phyloP scores from a whole-genome alignment of 2,113 vertebrate species.

The Pongo abelii region DNA sequence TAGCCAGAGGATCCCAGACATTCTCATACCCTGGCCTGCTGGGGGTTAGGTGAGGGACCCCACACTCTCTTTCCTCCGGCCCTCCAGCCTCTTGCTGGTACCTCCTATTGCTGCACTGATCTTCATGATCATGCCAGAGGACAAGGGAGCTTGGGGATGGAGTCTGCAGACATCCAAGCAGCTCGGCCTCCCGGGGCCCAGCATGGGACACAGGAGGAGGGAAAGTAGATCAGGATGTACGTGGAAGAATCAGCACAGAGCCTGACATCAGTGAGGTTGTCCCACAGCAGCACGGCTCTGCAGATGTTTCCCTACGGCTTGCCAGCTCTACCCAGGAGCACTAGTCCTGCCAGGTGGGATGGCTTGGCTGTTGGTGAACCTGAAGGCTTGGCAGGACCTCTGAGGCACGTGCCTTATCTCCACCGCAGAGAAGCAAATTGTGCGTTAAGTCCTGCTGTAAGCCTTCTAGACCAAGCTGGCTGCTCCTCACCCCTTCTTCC shows the following conservation, averaged over 20 bases:
- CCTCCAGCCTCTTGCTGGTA: background rate
- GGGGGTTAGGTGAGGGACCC: no score
- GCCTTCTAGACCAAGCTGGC: background rate
- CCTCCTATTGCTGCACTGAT: background rate
- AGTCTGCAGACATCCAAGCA: background rate
- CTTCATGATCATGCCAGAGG: background rate
- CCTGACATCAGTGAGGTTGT: background rate
- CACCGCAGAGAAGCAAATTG: background rate
- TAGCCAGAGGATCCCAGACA: no score
- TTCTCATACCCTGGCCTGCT: background rate
- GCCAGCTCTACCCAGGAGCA: fast-evolving
- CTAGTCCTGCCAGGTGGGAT: fast-evolving
- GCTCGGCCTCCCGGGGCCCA: background rate
- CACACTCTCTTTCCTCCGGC: background rate
- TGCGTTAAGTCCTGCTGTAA: background rate
- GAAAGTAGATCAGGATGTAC: fast-evolving
- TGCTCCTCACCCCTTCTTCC: background rate
- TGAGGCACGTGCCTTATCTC: fast-evolving
- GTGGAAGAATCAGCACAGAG: background rate
- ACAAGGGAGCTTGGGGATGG: fast-evolving
- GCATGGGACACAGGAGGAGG: fast-evolving
- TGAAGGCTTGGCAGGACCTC: background rate
- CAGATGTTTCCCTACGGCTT: background rate
- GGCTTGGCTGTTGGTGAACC: fast-evolving
- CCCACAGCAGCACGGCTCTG: fast-evolving